Percentiles rank a stretch among this genome's conserved stretches.
These are phyloP conservation scores for Drosophila subquinaria DNA, from an alignment of 2,888 invertebrate genomes.

Conservation along the genomic window DNA sequence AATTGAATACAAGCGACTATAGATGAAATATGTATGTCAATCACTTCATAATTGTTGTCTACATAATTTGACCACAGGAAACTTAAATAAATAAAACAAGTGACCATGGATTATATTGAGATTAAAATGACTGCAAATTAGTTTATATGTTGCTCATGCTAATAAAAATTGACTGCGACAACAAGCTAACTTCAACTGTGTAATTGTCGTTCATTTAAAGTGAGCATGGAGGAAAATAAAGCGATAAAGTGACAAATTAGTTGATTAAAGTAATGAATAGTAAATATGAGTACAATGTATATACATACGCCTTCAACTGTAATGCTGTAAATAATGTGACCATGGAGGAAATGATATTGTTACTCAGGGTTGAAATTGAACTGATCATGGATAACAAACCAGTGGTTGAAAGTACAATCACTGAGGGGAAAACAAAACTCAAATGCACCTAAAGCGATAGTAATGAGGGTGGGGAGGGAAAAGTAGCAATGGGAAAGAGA, in stretches of 20 bases:
- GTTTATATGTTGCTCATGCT: background rate
- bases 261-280: slow-evolving; percentile 1
- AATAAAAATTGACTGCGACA: background rate
- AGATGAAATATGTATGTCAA: no score
- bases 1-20: no score
- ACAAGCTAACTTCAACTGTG: background rate
- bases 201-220: background rate
- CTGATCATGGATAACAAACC: slow-evolving; percentile 12
- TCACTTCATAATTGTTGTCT: no score
- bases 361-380: background rate
- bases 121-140: background rate
- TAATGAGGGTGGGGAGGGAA: background rate
- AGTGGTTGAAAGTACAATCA: background rate
- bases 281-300: background rate
- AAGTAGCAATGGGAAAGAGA: no score
- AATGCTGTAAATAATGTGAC: slow-evolving; percentile 14
- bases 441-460: background rate
- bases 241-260: slow-evolving; percentile 6
- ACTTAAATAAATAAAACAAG: background rate
- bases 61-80: no score
- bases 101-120: background rate
- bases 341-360: slow-evolving; percentile 5
- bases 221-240: slow-evolving; percentile 3
- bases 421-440: background rate
- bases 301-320: background rate